Evolutionary conservation across 2,113 vertebrate genomes (phyloP).

Genomic region (Circaetus gallicus): DNA sequence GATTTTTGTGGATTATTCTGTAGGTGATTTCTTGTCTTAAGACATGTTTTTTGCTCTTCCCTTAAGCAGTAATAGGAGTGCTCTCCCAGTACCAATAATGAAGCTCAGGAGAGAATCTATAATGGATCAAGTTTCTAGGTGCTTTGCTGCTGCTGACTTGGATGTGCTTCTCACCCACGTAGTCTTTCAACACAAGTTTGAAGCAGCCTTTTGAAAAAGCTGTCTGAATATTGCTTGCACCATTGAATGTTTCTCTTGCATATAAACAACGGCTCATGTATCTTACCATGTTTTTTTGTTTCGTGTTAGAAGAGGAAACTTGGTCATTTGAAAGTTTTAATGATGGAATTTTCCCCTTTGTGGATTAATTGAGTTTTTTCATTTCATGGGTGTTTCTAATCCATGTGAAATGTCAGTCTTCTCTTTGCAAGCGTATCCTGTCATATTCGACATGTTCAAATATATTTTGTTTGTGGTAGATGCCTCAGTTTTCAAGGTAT

Average conservation of each 20-base stretch:
- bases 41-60: not conserved
- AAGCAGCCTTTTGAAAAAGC: not conserved
- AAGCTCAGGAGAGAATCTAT: fast-evolving
- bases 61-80: not conserved
- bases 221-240: not conserved
- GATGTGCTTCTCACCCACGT: not conserved
- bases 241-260: not conserved
- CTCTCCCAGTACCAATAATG: not conserved
- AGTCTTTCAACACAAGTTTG: not conserved
- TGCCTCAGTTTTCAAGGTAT: not conserved
- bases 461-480: fast-evolving
- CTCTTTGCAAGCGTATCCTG: not conserved
- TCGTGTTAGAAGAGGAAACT: not conserved
- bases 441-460: not conserved
- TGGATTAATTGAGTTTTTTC: not conserved
- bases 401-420: not conserved
- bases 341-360: not conserved
- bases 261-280: not conserved
- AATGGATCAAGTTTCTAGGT: not conserved
- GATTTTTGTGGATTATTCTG: not conserved
- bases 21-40: not conserved
- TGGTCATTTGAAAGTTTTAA: not conserved
- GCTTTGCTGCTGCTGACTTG: not conserved
- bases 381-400: not conserved
- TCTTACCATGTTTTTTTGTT: not conserved